Evolutionary conservation across 2,888 invertebrate genomes (phyloP), one percentile per base, ranked within the genome.

Genomic region (Plagiodera versicolora): DNA sequence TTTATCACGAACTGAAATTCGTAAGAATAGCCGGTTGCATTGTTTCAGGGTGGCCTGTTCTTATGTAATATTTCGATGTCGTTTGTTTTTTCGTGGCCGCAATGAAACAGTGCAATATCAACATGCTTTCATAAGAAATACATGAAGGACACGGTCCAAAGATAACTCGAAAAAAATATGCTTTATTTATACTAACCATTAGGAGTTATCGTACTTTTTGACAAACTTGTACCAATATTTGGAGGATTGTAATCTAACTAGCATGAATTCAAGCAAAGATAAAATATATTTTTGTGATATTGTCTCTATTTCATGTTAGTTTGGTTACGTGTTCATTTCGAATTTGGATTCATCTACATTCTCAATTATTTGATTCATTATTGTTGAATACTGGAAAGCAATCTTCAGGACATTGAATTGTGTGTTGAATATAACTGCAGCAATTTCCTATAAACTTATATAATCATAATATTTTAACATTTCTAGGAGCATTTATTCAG

Each of bases 1-100:
- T 69, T 70, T 60, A 67, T 70, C 67, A 67, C 69, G 70, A 72
- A 70, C 70, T 72, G 70, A 71, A 65, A 66, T 58, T 63, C 60
- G 51, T 66, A 63, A 67, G 63, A 61, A 66, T 58, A 60, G 63
- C 61, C 47, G 44, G 52, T 59, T 65, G 66, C 55, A 35, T 60
- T 66, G 66, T 65, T 66, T 56, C 45, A 50, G 48, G 58, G 63
- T 59, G 62, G 60, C 56, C 61, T 32, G 10, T 35, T 50, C 51
- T 54, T 39, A 56, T 56, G 53, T 32, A 10, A 8, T 24, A 14
- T 17, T 49, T 30, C 0, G n/a, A n/a, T 17, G 6, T 47, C 46
- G 50, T 58, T 60, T 53, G 24, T 54, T 54, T 28, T 30, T 59
- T 54, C 47, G 32, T 28, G 49, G 58, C 66, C 64, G 61, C 58